These are phyloP conservation scores for Lithophane ornitopus DNA, from an alignment of 2,888 invertebrate genomes.

Conservation along the genomic window DNA sequence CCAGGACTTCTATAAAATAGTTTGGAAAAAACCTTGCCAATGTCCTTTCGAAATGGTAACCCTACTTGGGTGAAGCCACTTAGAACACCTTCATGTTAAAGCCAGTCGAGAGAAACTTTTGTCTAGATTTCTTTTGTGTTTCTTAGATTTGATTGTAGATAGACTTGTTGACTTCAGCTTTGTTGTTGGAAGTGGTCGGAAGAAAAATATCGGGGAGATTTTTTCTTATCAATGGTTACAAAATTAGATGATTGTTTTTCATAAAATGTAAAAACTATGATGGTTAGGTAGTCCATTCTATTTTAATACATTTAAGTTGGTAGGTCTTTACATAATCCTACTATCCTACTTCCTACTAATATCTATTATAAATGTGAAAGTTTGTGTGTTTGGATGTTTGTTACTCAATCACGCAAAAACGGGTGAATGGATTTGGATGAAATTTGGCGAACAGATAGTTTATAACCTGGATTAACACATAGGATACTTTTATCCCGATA, in stretches of 20 bases:
- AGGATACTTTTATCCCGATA: no score
- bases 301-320: not conserved
- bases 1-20: no score
- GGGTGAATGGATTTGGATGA: no score
- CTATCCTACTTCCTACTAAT: no score
- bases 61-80: constrained; percentile 26
- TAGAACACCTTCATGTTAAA: constrained; percentile 39
- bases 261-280: not conserved
- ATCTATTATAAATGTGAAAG: no score
- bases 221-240: not conserved
- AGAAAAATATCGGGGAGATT: not conserved
- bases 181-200: constrained; percentile 10
- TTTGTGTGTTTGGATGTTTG: no score
- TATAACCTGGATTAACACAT: no score
- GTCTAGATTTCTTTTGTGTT: constrained; percentile 45
- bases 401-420: no score
- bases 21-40: no score
- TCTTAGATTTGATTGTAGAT: constrained; percentile 27
- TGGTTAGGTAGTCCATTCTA: not conserved
- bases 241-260: no score
- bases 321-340: no score
- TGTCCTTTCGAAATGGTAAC: constrained; percentile 22
- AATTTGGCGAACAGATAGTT: no score
- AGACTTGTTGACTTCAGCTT: constrained; percentile 10
- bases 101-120: constrained; percentile 27